These are phyloP conservation scores for Psittacara wagleri DNA, from an alignment of 2,113 vertebrate genomes.

Conservation along the genomic window DNA sequence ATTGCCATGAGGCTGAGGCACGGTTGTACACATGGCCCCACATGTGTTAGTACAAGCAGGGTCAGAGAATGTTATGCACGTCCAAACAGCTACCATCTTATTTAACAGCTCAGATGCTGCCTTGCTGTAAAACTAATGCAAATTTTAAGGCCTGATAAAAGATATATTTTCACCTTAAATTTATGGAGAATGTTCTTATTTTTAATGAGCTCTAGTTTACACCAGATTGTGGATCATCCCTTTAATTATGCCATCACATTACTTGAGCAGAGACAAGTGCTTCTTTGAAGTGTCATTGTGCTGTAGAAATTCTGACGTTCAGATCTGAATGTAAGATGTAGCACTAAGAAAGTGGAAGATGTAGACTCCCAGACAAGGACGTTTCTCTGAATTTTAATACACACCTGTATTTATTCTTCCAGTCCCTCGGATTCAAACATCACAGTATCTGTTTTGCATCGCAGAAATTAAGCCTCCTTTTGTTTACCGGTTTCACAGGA, in stretches of 20 bases:
- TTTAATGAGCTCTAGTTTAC: conserved; percentile 64
- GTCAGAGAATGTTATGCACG: conserved; percentile 22
- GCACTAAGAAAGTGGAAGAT: conserved; percentile 34
- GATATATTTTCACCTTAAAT: conserved; percentile 56
- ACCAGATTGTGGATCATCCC: conserved; percentile 60
- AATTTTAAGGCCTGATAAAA: conserved; percentile 63
- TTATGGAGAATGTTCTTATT: conserved; percentile 50
- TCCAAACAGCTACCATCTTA: conserved; percentile 43
- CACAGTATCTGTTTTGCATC: background rate
- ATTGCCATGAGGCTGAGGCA: background rate
- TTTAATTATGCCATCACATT: conserved; percentile 64
- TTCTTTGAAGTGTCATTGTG: conserved; percentile 65
- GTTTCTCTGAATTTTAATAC: conserved; percentile 54
- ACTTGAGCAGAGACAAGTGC: conserved; percentile 52
- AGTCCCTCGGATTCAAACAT: background rate
- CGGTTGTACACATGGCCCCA: background rate
- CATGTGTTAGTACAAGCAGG: conserved; percentile 19
- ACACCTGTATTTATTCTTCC: conserved; percentile 43
- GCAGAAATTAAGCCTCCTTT: background rate
- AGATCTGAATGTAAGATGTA: conserved; percentile 39
- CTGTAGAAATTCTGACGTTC: conserved; percentile 45
- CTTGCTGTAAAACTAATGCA: conserved; percentile 44
- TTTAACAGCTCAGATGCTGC: conserved; percentile 64
- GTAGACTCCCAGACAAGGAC: background rate
- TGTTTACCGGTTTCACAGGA: background rate